Evolutionary conservation across 2,888 invertebrate genomes (phyloP), one percentile per base, ranked within the genome.

Genomic region (Tortrix viridana): DNA sequence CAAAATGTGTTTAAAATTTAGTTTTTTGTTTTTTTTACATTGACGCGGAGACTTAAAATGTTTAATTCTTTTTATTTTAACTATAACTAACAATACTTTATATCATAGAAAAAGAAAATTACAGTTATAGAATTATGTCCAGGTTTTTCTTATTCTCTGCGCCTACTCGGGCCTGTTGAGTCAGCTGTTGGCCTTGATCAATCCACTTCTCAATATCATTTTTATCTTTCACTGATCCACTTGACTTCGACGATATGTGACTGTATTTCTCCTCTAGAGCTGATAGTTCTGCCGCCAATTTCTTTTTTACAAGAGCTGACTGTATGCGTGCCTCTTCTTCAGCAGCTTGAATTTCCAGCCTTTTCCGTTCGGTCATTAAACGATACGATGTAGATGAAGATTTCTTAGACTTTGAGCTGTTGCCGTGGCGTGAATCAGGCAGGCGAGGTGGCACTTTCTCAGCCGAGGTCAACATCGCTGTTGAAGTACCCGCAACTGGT

Each of bases 121-220:
- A n/a, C n/a, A n/a, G n/a, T n/a, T n/a, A n/a, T n/a, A n/a, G n/a
- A n/a, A n/a, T n/a, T n/a, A n/a, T n/a, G n/a, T n/a, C n/a, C n/a
- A n/a, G n/a, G n/a, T n/a, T n/a, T n/a, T n/a, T n/a, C n/a, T n/a
- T n/a, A n/a, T n/a, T n/a, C n/a, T n/a, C n/a, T n/a, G n/a, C n/a
- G n/a, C n/a, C n/a, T n/a, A n/a, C n/a, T 14, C 22, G 47, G 23
- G 14, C 47, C 47, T 47, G 47, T 47, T 47, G 47, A 47, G 22
- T 19, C 47, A 22, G 12, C n/a, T 47, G 47, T 22, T 23, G 47
- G 5, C 47, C 3, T 47, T n/a, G 38, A 38, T 38, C 38, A 9
- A 38, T 38, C 38, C 38, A 38, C n/a, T 9, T 38, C 38, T 38
- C 38, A 9, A 38, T 38, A n/a, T 38, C 38, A n/a, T 38, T 38